A percentile compares a stretch with the other conserved stretches of the same genome.
phyloP scores from a whole-genome alignment of 2,113 vertebrate species.

The Engraulis encrasicolus region DNA sequence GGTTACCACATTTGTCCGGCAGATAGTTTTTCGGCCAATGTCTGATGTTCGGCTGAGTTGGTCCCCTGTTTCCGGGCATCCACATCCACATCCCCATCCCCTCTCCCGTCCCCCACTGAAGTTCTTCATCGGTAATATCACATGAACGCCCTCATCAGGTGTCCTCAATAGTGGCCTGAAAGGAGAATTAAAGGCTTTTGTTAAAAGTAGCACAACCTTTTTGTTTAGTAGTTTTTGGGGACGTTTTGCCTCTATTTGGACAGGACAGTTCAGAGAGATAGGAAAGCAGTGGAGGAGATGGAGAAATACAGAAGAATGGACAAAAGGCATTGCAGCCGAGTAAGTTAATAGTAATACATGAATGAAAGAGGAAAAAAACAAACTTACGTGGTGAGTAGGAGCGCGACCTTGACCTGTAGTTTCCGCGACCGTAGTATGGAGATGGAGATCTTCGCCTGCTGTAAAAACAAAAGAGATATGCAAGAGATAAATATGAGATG shows the following conservation, averaged over 20 bases:
- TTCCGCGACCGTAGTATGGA: slow-evolving; percentile 88
- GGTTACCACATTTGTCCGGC: not conserved
- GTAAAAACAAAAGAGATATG: not conserved
- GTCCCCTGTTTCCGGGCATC: not conserved
- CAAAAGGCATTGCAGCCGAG: too few relatives aligned
- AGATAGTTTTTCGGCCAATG: not conserved
- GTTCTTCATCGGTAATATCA: not conserved
- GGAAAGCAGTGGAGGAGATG: too few relatives aligned
- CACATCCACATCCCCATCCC: too few relatives aligned
- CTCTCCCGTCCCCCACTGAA: not conserved
- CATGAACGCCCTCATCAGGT: not conserved
- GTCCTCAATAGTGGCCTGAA: slow-evolving; percentile 2
- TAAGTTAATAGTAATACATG: too few relatives aligned
- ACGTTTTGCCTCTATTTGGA: too few relatives aligned
- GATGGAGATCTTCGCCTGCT: slow-evolving; percentile 92
- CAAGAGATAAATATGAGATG: too few relatives aligned
- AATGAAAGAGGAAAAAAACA: too few relatives aligned
- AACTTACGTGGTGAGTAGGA: slow-evolving; percentile 93
- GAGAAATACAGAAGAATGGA: not conserved
- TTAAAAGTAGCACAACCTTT: not conserved
- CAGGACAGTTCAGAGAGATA: too few relatives aligned
- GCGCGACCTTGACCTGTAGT: slow-evolving; percentile 89
- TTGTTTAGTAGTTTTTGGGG: too few relatives aligned
- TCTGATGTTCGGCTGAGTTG: not conserved
- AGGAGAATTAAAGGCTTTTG: not conserved